Base-by-base conservation (phyloP, 1,140 invertebrate species). In the Asbolus verrucosus region DNA sequence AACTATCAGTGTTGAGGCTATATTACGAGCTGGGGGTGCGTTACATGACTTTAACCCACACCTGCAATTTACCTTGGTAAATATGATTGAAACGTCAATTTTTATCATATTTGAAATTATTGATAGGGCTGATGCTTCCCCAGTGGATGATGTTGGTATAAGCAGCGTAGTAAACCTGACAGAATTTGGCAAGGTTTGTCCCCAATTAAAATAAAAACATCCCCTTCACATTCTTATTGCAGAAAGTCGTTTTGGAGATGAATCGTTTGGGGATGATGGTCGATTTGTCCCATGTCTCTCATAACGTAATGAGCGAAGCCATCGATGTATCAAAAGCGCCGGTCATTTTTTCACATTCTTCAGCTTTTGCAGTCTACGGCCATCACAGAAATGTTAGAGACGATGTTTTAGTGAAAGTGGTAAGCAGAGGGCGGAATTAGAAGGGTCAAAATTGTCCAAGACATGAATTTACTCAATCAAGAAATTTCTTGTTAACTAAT, bases 21-120 rank as follows among this genome's bases (percentile, higher is more conserved):
- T 88, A 86, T 67, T 89, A 92, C 73, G 84, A 88, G 14, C 81
- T 91, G 1, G 90, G 90, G 5, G 87, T 85, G 0, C 81, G 90
- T 69, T 91, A 91, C 71, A 83, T 92, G 76, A 91, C 90, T 0
- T 76, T 92, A 15, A 91, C 90, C 1, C 90, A 92, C 77, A 85
- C 82, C 38, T 91, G 90, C 76, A 86, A 90, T 73, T 90, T 89
- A 3, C 87, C 88, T 18, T 91, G 90, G 90, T 91, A 85, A 4
- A 60, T 36, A 11, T n/a, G 18, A 14, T 36, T 46, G 30, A 39
- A 39, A n/a, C n/a, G n/a, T 16, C 27, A 11, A 2, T 27, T 30
- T 66, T n/a, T n/a, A n/a, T n/a, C 11, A 24, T 13, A 50, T 21
- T 54, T n/a, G 21, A 3, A 6, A 50, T 33, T 31, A 3, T 31